Base-by-base conservation (phyloP, 2,797 vertebrate species). In the Neosilurus hyrtlii region DNA sequence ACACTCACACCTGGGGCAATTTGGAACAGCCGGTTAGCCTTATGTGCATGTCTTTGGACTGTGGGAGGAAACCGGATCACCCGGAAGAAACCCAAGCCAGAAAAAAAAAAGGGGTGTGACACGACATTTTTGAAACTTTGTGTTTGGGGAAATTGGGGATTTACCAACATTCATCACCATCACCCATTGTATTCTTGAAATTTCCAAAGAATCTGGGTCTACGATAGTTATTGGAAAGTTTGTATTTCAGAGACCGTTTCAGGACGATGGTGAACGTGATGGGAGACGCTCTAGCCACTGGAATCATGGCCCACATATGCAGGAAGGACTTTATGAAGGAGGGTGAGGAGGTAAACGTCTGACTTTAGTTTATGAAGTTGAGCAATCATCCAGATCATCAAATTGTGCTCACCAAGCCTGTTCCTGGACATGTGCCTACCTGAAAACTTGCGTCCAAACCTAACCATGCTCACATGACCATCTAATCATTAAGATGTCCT, bases 181-280 rank as follows among this genome's bases (percentile, higher is more conserved):
- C 18, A 76, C 4, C 18, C 30, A 56, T 4, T 74, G 35, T 12
- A 56, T 67, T 52, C 22, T 9, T 56, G n/a, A 20, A 57, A 57
- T 22, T 10, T 18, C 0, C 35, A 37, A 26, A 12, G 3, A 16
- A 61, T 57, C 22, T 49, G 7, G 22, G 49, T 56, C n/a, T n/a
- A 22, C 12, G 35, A 76, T 22, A 16, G 11, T 11, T 6, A 18
- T 15, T 70, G 22, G 11, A 14, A 16, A 59, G 59, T 43, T 4
- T 52, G 4, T 87, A 85, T 68, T 77, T 18, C 87, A 99, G 98
- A 90, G 98, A 99, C 93, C 95, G 97, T 85, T 99, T 99, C 91
- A 94, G 97, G 89, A 99, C 98, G 63, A 99, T 99, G 97, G 97
- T 99, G 86, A 99, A 99, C 0, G 98, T 99, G 83, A 95, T 99